Percentiles rank a stretch among this genome's conserved stretches.
Conservation (phyloP, 2,888 invertebrate genomes). For the Leptogaster cylindrica region DNA sequence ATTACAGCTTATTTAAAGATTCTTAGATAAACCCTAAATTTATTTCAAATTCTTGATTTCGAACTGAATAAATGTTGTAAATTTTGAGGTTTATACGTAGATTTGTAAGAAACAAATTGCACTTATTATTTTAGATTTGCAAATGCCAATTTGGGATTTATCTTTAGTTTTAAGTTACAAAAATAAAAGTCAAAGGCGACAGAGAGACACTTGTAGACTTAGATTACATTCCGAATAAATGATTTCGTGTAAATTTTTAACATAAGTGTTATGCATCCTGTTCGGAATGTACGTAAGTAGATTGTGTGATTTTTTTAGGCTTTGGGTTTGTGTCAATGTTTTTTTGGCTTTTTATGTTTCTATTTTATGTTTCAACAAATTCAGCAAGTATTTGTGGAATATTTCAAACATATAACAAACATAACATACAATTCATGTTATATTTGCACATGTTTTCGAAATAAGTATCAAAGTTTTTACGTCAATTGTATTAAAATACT, state of each 20-base stretch:
- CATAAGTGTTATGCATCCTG: slow-evolving; percentile 1
- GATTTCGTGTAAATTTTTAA: slow-evolving; percentile 4
- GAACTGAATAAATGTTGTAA: neutral
- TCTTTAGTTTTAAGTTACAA: slow-evolving; percentile 7
- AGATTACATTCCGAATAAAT: slow-evolving; percentile 34
- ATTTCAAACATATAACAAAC: neutral
- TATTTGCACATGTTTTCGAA: neutral
- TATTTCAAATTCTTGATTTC: neutral
- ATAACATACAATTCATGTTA: neutral
- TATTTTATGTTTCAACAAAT: slow-evolving; percentile 20
- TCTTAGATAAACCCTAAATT: neutral
- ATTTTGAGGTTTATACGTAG: neutral
- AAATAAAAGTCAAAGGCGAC: neutral
- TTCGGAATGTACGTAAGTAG: slow-evolving; percentile 47
- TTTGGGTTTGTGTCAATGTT: slow-evolving; percentile 11
- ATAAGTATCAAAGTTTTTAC: neutral
- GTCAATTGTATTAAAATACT: too few relatives aligned
- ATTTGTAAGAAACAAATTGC: neutral
- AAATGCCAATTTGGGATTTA: neutral
- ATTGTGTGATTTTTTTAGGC: slow-evolving; percentile 48
- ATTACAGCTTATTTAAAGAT: neutral
- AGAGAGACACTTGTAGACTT: neutral
- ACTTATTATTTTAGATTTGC: neutral
- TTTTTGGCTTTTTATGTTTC: slow-evolving; percentile 19
- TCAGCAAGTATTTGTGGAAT: slow-evolving; percentile 28